These are phyloP conservation scores for Tetragnatha versicolor DNA, from an alignment of 1,140 invertebrate genomes.

Conservation along the genomic window DNA sequence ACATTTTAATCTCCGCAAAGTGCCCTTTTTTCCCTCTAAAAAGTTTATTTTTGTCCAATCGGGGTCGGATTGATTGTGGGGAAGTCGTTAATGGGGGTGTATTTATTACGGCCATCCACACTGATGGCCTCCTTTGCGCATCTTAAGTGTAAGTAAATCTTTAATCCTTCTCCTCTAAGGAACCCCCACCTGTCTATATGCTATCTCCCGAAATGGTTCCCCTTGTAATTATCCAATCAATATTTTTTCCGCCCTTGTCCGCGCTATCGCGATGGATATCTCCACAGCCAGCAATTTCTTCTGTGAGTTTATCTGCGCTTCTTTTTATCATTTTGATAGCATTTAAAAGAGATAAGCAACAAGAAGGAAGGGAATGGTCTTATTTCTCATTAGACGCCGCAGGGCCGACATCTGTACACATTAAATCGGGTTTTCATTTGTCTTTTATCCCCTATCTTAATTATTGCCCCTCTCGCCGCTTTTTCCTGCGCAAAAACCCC, in stretches of 20 bases:
- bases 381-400: constrained; percentile 42
- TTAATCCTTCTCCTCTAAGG: constrained; percentile 40
- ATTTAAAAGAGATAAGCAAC: constrained; percentile 53
- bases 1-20: not conserved
- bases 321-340: constrained; percentile 54
- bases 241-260: constrained; percentile 45
- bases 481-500: constrained; percentile 47
- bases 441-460: constrained; percentile 50
- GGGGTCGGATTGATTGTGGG: constrained; percentile 8
- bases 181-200: constrained; percentile 36
- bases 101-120: constrained; percentile 47
- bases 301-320: constrained; percentile 39
- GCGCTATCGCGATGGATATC: constrained; percentile 48
- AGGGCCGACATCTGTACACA: constrained; percentile 46
- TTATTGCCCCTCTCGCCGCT: constrained; percentile 38
- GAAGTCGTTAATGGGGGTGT: constrained; percentile 17
- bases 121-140: constrained; percentile 16
- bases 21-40: not conserved
- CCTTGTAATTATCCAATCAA: constrained; percentile 48
- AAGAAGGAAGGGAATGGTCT: constrained; percentile 51
- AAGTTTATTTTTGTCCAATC: not conserved
- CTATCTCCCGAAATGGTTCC: constrained; percentile 1
- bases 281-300: constrained; percentile 41
- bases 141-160: constrained; percentile 49
- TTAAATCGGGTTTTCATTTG: constrained; percentile 54